These are phyloP conservation scores for Tinamus guttatus DNA, from an alignment of 2,113 vertebrate species.

Conservation along the genomic window DNA sequence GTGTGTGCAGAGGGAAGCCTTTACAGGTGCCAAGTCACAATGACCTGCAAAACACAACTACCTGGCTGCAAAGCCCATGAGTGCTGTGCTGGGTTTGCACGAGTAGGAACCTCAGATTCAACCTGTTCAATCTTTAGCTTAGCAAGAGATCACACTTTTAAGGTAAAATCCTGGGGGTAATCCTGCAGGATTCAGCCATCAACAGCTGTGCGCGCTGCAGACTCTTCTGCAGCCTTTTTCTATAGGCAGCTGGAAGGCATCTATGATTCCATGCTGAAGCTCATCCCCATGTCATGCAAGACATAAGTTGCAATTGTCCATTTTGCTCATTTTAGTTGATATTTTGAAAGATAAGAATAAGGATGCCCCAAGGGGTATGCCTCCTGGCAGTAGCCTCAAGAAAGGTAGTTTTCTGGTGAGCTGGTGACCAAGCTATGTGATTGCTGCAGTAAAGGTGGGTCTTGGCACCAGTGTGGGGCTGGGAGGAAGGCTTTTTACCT, in stretches of 20 bases:
- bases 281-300: not conserved
- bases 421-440: not conserved
- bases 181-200: constrained; percentile 51
- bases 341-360: constrained; percentile 35
- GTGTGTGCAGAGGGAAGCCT: not conserved
- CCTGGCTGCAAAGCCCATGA: not conserved
- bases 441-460: constrained; percentile 19
- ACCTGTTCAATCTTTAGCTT: not conserved
- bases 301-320: constrained; percentile 3
- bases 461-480: not conserved
- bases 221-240: constrained; percentile 22
- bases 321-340: constrained; percentile 3
- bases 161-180: constrained; percentile 24
- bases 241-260: constrained; percentile 38
- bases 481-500: constrained; percentile 35
- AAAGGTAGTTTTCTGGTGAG: constrained; percentile 7
- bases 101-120: not conserved
- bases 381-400: not conserved
- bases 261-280: not conserved
- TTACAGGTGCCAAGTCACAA: not conserved
- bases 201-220: constrained; percentile 45
- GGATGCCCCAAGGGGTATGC: not conserved
- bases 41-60: not conserved
- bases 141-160: constrained; percentile 37
- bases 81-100: not conserved